phyloP scores from a whole-genome alignment of 2,797 vertebrate species.

The Phataginus tetradactyla region DNA sequence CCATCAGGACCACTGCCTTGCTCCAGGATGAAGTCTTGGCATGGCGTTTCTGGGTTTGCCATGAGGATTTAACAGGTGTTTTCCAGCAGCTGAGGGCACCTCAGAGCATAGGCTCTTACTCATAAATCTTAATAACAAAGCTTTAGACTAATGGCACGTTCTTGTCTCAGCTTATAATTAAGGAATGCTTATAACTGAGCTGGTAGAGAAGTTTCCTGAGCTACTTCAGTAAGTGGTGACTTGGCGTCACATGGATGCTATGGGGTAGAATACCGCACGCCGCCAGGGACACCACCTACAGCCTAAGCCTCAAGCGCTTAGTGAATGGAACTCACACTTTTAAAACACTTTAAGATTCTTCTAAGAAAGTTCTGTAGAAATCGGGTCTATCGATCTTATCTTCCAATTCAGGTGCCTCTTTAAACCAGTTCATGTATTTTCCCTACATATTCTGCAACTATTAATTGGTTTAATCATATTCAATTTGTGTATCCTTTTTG shows the following conservation, averaged over 20 bases:
- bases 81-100: neutral
- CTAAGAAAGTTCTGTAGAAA: neutral
- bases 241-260: neutral
- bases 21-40: neutral
- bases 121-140: neutral
- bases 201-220: neutral
- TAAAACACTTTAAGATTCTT: neutral
- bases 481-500: neutral
- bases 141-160: neutral
- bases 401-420: neutral
- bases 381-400: neutral
- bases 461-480: neutral
- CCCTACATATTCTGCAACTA: neutral
- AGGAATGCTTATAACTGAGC: neutral
- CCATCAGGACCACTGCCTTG: neutral
- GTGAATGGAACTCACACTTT: neutral
- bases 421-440: neutral
- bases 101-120: neutral
- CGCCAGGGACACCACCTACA: neutral
- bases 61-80: neutral
- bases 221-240: neutral
- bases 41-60: neutral
- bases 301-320: neutral
- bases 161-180: neutral
- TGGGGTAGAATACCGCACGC: too few species aligned